Evolutionary conservation across 92 coral and sea anemone species (phyloP), one percentile per base, ranked within the genome.

Genomic region (Chrysogorgia sp.): DNA sequence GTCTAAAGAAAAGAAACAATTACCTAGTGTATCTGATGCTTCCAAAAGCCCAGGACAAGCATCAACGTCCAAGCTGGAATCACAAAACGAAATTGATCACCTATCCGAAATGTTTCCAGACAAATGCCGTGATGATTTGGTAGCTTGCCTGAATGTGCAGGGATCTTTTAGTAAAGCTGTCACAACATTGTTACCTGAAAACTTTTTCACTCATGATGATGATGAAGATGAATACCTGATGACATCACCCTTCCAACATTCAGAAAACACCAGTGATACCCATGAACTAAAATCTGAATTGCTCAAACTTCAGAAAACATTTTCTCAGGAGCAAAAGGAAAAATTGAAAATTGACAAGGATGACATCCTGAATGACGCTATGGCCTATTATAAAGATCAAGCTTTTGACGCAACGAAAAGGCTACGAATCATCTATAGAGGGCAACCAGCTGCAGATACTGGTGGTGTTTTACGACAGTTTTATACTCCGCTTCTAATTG

Each of bases 381-480:
- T 79, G 81, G 57, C 75, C 0, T 79, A 78, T 67, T 84, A 84
- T 48, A 84, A 84, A 37, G 76, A 70, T 67, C 81, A 82, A n/a
- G 13, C 30, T n/a, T 77, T 77, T 58, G 83, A 77, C 56, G 53
- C 71, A 29, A 56, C n/a, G 14, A 88, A 84, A 49, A 84, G 64
- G 59, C 86, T 88, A 3, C 58, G 82, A 69, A 68, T 88, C 67
- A 71, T 88, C 3, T 88, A 88, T 81, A 80, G 22, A 10, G 81
- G 76, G 10, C 74, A 67, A 45, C 74, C 74, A 28, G 91, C 92
- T 41, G 92, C 83, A 40, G 88, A 88, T 37, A 84, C 92, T 63
- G 92, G 92, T 26, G 89, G 88, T 68, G 92, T 84, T 23, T 58
- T 85, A 60, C 85, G 86, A 23, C 92, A 84, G 26, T 84, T 88